Evolutionary conservation across 2,888 invertebrate genomes (phyloP), one percentile per base, ranked within the genome.

Genomic region (Zygaena filipendulae): DNA sequence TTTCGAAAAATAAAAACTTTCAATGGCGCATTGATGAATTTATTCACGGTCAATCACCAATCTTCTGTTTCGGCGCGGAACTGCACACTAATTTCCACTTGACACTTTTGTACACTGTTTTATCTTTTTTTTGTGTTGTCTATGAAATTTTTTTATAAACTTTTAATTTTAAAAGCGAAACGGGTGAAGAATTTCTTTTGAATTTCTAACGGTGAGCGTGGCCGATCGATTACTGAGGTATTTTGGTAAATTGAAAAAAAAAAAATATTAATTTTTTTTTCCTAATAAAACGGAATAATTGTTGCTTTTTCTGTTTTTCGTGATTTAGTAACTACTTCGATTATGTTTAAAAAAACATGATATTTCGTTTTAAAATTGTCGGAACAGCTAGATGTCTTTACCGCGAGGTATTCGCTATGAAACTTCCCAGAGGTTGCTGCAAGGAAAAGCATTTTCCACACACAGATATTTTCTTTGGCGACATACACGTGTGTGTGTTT

Each of bases 361-460:
- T 55, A 45, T 47, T 39, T 30, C 37, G 36, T 38, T 58, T 52
- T 37, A 35, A 44, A 47, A 62, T 61, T 60, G 49, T 47, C 47
- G 53, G 61, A 63, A 63, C 72, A 69, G 59, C 57, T 55, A 58
- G 61, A 64, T 59, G 79, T 75, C 77, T 79, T 77, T 79, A 79
- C 79, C 79, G 79, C 79, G 79, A 79, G 79, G 79, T 79, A 74
- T 75, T 72, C 79, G 74, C 79, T 79, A 66, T 77, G 74, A 64
- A 79, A 79, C 79, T 79, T 70, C 75, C 75, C 74, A 71, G 71
- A 75, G 75, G 68, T 77, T 72, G 75, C 61, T 70, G 79, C 79
- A 77, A 79, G 77, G 77, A 79, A 79, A 79, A 77, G 79, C 77
- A 79, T 79, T 77, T 72, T 66, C 59, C 51, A 68, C 68, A 79